These are phyloP conservation scores for Sarcophaga caerulescens DNA, from an alignment of 2,888 invertebrate genomes.

Conservation along the genomic window DNA sequence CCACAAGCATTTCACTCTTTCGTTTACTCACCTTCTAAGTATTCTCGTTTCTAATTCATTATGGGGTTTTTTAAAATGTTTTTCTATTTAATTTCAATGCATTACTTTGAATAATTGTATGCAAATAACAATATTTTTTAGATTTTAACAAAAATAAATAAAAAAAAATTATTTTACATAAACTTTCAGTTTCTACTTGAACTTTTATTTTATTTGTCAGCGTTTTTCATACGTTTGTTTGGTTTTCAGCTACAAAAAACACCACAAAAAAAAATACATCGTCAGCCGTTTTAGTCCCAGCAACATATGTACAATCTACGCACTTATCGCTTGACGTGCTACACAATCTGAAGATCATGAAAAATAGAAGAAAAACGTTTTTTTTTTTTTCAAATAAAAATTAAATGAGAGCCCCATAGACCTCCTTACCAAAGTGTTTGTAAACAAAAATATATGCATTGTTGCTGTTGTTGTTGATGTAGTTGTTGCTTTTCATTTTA, in stretches of 20 bases:
- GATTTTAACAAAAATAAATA: not conserved
- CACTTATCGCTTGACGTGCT: not conserved
- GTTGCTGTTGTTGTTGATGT: not conserved
- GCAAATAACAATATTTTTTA: not conserved
- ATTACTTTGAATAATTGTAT: not conserved
- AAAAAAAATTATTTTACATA: too few relatives aligned
- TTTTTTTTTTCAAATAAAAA: too few relatives aligned
- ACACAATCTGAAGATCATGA: not conserved
- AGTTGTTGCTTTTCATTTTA: too few relatives aligned
- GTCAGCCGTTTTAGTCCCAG: not conserved
- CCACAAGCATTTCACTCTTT: too few relatives aligned
- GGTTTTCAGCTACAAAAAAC: not conserved
- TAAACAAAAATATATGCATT: conserved; percentile 1
- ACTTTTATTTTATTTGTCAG: not conserved
- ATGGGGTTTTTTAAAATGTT: too few relatives aligned
- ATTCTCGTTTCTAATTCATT: not conserved
- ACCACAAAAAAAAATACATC: not conserved
- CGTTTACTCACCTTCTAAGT: too few relatives aligned
- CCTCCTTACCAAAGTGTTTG: not conserved
- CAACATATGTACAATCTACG: not conserved
- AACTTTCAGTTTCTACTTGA: not conserved
- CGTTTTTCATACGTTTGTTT: not conserved
- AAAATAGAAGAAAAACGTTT: not conserved
- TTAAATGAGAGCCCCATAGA: too few relatives aligned
- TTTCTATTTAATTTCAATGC: not conserved